Evolutionary conservation across 1,140 invertebrate species (phyloP).

Genomic region (Homalodisca vitripennis): DNA sequence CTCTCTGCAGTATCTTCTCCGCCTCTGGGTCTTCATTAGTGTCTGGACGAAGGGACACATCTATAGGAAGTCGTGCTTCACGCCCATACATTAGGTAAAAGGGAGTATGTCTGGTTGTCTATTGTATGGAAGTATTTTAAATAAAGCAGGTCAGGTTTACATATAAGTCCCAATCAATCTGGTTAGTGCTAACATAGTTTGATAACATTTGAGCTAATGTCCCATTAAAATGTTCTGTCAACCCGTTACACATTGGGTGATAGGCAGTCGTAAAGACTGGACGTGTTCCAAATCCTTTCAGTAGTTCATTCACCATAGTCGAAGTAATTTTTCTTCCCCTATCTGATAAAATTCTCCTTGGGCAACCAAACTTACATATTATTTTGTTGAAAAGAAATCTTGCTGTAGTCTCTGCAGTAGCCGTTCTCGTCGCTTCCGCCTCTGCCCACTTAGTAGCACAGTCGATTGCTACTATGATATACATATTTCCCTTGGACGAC

Average conservation of each 20-base stretch:
- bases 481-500: no score
- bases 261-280: background rate
- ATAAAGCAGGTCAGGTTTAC: background rate
- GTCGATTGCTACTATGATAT: no score
- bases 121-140: background rate
- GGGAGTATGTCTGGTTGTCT: background rate
- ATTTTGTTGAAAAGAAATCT: constrained; percentile 1
- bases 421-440: no score
- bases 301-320: background rate
- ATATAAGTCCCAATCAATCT: constrained; percentile 7
- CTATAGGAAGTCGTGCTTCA: background rate
- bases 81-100: background rate
- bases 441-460: no score
- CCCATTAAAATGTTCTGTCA: constrained; percentile 1
- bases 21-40: background rate
- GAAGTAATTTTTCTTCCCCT: background rate
- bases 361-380: background rate
- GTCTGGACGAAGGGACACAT: background rate
- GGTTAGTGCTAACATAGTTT: background rate
- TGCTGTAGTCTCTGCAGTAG: background rate
- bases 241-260: background rate
- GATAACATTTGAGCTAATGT: background rate
- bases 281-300: background rate
- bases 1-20: background rate
- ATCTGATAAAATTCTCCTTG: background rate